Evolutionary conservation across 2,113 vertebrate genomes (phyloP), one percentile per base, ranked within the genome.

Genomic region (Pedetes capensis): DNA sequence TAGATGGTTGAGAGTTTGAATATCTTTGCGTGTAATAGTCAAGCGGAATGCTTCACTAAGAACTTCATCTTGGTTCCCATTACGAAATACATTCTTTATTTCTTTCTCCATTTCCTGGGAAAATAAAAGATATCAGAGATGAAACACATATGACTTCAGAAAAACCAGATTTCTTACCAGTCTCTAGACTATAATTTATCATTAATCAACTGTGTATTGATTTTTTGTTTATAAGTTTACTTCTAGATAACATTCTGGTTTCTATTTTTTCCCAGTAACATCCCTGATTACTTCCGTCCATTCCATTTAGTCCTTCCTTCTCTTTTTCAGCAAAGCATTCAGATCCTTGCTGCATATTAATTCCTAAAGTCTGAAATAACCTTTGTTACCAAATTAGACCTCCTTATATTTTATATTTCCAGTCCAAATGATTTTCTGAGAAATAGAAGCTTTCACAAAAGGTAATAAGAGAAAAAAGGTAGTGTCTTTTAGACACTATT

Each of bases 1-100:
- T 53, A 99, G 99, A 71, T 99, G 98, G 93, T 98, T 99, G 92
- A 99, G 99, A n/a, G 99, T 99, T 97, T 99, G 99, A 53, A 99
- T 98, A 97, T 99, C 99, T 93, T 99, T 99, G 39, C 99, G 98
- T 18, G 99, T 99, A 89, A 99, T 99, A 13, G 99, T 99, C 42
- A 99, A 98, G 2, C 99, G 98, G 96, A 99, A 99, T 6, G 99
- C 99, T 96, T 99, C 99, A 68, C 99, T 99, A 83, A 99, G 98
- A 22, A 99, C 97, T 97, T 99, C 99, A n/a, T 99, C 99, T 94
- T 99, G 99, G 97, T 98, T 99, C 6, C 99, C 99, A 0, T 98
- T 98, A 87, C 98, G 97, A 87, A 99, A 98, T 0, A 98, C 99
- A 3, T 74, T 98, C 98, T 98, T 99, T 87, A 99, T 99, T 51